phyloP scores from a whole-genome alignment of 2,113 vertebrate genomes.

The Podarcis muralis region DNA sequence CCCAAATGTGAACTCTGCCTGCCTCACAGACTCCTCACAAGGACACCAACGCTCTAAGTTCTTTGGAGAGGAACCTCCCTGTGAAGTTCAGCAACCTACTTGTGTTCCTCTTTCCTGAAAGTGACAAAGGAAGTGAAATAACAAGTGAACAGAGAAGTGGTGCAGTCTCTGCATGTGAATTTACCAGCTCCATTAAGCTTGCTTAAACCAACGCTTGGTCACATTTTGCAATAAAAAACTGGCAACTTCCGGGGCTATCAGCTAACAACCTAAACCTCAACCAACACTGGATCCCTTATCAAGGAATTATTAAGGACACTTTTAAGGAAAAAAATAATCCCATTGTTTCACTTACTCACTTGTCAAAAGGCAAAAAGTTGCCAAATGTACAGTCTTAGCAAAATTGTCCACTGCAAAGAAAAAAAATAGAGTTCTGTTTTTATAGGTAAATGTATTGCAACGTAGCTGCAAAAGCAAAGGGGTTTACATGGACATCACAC shows the following conservation, averaged over 20 bases:
- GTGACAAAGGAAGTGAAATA: neutral
- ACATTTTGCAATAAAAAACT: too few relatives aligned
- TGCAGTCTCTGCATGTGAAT: neutral
- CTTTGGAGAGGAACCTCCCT: neutral
- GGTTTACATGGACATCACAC: neutral
- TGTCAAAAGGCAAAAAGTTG: neutral
- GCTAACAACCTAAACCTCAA: too few relatives aligned
- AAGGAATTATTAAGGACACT: neutral
- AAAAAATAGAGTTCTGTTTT: neutral
- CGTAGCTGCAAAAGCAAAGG: neutral
- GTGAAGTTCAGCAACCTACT: slow-evolving; percentile 14
- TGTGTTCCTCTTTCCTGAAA: slow-evolving; percentile 20
- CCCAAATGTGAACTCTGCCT: too few relatives aligned
- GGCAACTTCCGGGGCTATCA: neutral
- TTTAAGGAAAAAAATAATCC: neutral
- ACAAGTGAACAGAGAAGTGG: neutral
- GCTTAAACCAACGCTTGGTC: neutral
- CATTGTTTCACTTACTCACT: neutral
- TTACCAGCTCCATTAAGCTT: neutral
- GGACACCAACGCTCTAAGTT: neutral
- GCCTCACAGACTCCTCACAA: neutral
- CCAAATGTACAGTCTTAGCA: neutral
- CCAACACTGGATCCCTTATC: neutral
- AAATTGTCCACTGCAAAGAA: neutral
- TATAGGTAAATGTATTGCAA: neutral